These are phyloP conservation scores for Eurystomus gularis DNA, from an alignment of 2,113 vertebrate genomes.

Conservation along the genomic window DNA sequence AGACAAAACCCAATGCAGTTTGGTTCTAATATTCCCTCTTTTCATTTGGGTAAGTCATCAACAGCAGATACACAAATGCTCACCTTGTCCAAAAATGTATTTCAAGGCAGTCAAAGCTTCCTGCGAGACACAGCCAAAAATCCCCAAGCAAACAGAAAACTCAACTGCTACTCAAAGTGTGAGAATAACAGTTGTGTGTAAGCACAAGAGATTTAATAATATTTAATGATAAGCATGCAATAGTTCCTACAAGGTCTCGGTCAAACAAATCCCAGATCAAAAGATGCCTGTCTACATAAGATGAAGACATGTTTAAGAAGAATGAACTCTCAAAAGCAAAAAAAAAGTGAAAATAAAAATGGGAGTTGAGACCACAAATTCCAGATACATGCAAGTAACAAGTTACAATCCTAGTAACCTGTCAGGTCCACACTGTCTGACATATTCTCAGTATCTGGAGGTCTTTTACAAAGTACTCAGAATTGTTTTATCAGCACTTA, in stretches of 20 bases:
- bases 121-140: not conserved
- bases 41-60: not conserved
- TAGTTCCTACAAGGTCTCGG: not conserved
- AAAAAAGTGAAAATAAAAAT: not conserved
- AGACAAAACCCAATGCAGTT: not conserved
- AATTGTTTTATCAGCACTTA: not conserved
- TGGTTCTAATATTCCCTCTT: not conserved
- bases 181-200: not conserved
- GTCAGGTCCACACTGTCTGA: not conserved
- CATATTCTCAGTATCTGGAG: not conserved
- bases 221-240: not conserved
- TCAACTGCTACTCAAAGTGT: not conserved
- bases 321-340: not conserved
- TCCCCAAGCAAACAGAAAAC: not conserved
- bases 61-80: not conserved
- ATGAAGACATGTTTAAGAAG: not conserved
- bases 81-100: not conserved
- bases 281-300: not conserved
- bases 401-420: not conserved
- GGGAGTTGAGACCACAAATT: not conserved
- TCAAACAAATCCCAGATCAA: not conserved
- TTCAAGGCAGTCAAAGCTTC: not conserved
- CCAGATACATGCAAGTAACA: not conserved
- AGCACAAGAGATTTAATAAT: not conserved
- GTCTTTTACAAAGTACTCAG: not conserved